Conservation (phyloP, 2,113 vertebrate genomes). For the Riparia riparia region DNA sequence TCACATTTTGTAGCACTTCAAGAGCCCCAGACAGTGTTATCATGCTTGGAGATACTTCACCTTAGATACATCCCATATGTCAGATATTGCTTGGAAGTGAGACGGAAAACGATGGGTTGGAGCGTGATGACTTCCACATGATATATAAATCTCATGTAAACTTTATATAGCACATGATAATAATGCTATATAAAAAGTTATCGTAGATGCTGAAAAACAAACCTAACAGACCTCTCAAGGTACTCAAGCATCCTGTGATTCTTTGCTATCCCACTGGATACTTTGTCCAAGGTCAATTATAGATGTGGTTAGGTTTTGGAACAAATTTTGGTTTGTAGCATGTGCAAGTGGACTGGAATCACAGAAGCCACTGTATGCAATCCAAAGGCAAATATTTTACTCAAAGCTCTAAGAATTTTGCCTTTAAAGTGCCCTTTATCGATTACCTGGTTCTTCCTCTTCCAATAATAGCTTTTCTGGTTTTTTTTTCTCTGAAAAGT, state of each 20-base stretch:
- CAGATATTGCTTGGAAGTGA: not conserved
- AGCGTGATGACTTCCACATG: not conserved
- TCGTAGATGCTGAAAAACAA: not conserved
- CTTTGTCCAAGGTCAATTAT: not conserved
- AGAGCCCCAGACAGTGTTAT: not conserved
- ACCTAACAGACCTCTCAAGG: not conserved
- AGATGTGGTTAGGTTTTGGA: not conserved
- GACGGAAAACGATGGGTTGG: not conserved
- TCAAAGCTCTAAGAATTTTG: not conserved
- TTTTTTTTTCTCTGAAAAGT: conserved; percentile 10
- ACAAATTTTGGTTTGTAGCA: not conserved
- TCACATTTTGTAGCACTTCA: not conserved
- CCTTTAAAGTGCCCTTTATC: not conserved
- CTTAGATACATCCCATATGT: not conserved
- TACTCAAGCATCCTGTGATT: not conserved
- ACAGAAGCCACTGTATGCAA: not conserved
- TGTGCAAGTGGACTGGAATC: not conserved
- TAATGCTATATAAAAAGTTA: not conserved
- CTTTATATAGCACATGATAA: not conserved
- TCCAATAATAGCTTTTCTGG: conserved; percentile 5
- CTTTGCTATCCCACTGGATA: not conserved
- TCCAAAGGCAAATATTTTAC: not conserved
- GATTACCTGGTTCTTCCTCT: not conserved
- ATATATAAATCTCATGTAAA: not conserved
- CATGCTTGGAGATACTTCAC: not conserved